Conservation (phyloP, 2,797 vertebrate species). For the Phaenicophaeus curvirostris region DNA sequence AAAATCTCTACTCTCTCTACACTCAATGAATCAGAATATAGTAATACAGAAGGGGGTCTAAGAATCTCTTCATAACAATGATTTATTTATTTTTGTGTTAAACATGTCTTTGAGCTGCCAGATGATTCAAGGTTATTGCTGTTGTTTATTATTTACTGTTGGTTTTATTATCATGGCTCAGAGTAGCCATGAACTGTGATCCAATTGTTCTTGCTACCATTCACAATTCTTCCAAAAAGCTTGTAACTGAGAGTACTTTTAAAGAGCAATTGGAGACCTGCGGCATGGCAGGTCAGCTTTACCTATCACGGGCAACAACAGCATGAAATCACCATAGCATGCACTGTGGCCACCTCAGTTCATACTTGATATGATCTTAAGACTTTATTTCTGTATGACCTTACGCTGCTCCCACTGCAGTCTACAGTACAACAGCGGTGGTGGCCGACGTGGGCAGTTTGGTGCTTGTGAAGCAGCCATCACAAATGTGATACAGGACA, state of each 20-base stretch:
- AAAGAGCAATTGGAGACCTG: not conserved
- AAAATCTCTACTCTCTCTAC: not conserved
- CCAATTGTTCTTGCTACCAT: not conserved
- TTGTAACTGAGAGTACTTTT: not conserved
- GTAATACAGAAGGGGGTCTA: not conserved
- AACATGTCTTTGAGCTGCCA: constrained; percentile 7
- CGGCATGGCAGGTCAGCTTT: not conserved
- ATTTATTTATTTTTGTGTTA: constrained; percentile 43
- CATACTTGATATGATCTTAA: not conserved
- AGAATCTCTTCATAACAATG: not conserved
- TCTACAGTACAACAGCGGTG: rapidly evolving
- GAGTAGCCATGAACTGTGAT: not conserved
- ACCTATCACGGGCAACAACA: rapidly evolving
- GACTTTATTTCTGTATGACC: not conserved
- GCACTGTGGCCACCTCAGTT: not conserved
- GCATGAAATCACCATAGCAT: rapidly evolving
- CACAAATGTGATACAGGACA: not conserved
- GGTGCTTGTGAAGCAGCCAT: not conserved
- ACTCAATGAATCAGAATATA: constrained; percentile 34
- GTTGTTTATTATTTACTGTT: not conserved
- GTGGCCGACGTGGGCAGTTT: not conserved
- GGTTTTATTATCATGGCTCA: not conserved
- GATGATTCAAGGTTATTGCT: not conserved
- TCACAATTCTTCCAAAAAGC: not conserved
- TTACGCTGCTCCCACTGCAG: not conserved